phyloP scores from a whole-genome alignment of 2,113 vertebrate species.

The Gallinago paraguaiae region DNA sequence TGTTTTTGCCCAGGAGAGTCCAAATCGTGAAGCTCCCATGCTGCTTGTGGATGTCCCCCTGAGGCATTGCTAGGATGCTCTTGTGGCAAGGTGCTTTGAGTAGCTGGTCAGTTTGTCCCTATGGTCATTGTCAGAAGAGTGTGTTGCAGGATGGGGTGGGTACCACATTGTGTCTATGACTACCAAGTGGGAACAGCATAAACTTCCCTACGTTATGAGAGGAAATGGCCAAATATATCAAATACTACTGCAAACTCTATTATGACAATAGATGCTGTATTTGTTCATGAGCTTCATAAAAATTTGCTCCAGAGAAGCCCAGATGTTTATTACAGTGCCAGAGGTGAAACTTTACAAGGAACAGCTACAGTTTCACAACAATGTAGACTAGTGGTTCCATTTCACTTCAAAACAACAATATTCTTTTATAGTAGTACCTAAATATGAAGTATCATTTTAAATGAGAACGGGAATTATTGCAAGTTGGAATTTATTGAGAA shows the following conservation, averaged over 20 bases:
- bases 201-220: background rate
- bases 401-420: background rate
- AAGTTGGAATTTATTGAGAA: background rate
- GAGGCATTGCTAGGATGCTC: background rate
- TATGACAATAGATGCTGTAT: background rate
- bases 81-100: background rate
- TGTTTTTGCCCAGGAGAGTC: background rate
- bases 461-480: background rate
- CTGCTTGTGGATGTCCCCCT: accelerated
- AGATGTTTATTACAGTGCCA: background rate
- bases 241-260: background rate
- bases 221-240: background rate
- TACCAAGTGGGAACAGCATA: background rate
- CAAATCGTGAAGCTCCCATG: background rate
- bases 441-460: background rate
- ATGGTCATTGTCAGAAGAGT: background rate
- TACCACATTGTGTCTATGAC: background rate
- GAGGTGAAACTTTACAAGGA: background rate
- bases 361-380: background rate
- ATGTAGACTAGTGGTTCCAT: background rate
- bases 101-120: background rate
- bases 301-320: background rate
- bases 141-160: background rate
- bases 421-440: background rate
- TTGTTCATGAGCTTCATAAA: background rate